phyloP scores from a whole-genome alignment of 2,113 vertebrate species.

The Pseudopodoces humilis region DNA sequence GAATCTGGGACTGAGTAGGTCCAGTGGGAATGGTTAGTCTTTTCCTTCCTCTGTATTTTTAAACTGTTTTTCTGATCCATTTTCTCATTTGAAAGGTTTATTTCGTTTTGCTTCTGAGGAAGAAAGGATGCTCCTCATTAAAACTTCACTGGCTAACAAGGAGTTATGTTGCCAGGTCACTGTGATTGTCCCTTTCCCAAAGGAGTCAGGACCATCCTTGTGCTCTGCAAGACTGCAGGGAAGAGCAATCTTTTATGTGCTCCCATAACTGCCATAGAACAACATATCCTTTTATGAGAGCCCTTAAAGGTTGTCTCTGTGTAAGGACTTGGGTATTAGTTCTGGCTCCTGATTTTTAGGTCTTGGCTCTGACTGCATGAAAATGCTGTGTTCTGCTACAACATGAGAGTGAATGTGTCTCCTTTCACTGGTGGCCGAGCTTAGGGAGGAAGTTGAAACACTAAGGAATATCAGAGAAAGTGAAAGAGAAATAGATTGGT shows the following conservation, averaged over 20 bases:
- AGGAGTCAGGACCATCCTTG: not conserved
- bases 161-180: not conserved
- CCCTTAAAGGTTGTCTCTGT: not conserved
- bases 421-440: too few species aligned
- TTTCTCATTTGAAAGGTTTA: not conserved
- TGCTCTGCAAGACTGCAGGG: not conserved
- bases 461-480: too few species aligned
- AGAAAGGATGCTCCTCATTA: not conserved
- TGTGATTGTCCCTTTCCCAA: not conserved
- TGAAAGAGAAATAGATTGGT: too few species aligned
- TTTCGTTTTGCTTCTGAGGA: not conserved
- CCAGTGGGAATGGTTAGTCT: not conserved
- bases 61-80: not conserved
- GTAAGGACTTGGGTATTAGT: not conserved
- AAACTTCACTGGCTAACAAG: not conserved
- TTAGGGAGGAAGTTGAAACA: too few species aligned
- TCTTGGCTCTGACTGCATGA: not conserved
- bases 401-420: not conserved
- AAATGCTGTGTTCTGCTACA: not conserved
- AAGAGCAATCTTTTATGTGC: not conserved
- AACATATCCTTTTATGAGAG: not conserved
- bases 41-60: not conserved
- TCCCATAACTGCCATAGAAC: not conserved
- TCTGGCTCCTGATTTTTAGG: not conserved
- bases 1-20: not conserved